Conservation (phyloP, 2,797 vertebrate species). For the Artibeus lituratus region DNA sequence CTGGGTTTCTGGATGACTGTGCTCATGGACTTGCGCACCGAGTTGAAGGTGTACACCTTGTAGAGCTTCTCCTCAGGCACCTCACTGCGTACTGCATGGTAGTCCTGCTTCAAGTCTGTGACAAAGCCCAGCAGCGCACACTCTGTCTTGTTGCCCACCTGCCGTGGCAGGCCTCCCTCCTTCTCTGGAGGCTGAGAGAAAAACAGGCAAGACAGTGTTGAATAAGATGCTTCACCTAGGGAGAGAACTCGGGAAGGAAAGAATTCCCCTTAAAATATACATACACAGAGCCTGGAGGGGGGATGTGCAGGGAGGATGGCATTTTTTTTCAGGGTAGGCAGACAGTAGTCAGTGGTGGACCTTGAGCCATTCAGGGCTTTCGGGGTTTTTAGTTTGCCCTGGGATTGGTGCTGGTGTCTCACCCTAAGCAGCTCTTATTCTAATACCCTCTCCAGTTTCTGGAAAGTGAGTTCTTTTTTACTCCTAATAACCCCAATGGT, state of each 20-base stretch:
- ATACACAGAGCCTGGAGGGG: not conserved
- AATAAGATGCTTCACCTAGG: not conserved
- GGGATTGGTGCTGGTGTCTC: not conserved
- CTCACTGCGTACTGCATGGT: constrained; percentile 93
- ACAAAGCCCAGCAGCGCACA: constrained; percentile 94
- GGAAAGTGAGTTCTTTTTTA: not conserved
- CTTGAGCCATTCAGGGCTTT: not conserved
- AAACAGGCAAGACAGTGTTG: accelerated
- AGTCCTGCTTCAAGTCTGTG: constrained; percentile 93
- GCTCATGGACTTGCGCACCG: constrained; percentile 97
- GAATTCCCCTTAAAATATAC: not conserved
- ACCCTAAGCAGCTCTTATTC: not conserved
- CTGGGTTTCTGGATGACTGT: constrained; percentile 89
- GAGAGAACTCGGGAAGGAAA: not conserved
- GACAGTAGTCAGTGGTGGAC: not conserved
- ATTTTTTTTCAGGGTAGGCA: not conserved
- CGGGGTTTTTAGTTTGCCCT: not conserved
- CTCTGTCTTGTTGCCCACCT: constrained; percentile 98
- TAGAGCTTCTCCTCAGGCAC: constrained; percentile 95
- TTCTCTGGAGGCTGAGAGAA: constrained; percentile 91
- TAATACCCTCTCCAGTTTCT: not conserved
- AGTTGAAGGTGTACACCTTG: constrained; percentile 99
- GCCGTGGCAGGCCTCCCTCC: constrained; percentile 94
- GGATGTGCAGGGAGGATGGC: no score
- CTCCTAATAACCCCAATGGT: not conserved